phyloP scores from a whole-genome alignment of 37 sponge, comb jelly and placozoan species.

The Mnemiopsis leidyi region DNA sequence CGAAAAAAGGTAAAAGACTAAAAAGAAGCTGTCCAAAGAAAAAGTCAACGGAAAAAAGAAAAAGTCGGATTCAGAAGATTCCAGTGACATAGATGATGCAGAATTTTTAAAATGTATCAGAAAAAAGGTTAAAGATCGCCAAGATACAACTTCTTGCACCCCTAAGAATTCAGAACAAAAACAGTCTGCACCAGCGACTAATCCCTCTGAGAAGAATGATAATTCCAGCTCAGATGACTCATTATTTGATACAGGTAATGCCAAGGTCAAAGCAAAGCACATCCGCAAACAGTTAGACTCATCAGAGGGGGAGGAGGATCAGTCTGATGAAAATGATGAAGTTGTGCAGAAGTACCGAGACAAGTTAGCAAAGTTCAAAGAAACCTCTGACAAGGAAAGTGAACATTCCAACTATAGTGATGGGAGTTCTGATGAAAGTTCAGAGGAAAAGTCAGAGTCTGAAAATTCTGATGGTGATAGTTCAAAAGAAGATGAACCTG shows the following conservation, averaged over 20 bases:
- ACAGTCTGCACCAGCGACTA: background rate
- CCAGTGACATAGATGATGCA: conserved; percentile 59
- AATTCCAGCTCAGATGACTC: conserved; percentile 50
- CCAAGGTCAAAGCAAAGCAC: background rate
- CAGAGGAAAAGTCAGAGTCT: background rate
- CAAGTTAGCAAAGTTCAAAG: conserved; percentile 35
- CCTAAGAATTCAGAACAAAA: background rate
- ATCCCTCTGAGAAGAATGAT: background rate
- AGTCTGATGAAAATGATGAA: conserved; percentile 24
- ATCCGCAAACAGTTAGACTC: background rate
- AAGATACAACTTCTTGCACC: background rate
- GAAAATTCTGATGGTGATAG: background rate
- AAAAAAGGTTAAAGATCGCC: background rate
- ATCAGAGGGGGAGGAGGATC: background rate
- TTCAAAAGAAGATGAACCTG: conserved; percentile 40
- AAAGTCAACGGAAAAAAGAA: background rate
- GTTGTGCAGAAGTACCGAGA: conserved; percentile 11
- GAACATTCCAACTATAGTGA: background rate
- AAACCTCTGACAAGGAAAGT: background rate
- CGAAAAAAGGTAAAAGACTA: too few species aligned
- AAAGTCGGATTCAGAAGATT: background rate
- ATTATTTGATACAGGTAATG: conserved; percentile 54
- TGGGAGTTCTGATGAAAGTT: background rate
- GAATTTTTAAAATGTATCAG: background rate
- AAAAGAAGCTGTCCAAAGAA: background rate